These are phyloP conservation scores for Acanthisitta chloris DNA, from an alignment of 2,113 vertebrate genomes.

Conservation along the genomic window DNA sequence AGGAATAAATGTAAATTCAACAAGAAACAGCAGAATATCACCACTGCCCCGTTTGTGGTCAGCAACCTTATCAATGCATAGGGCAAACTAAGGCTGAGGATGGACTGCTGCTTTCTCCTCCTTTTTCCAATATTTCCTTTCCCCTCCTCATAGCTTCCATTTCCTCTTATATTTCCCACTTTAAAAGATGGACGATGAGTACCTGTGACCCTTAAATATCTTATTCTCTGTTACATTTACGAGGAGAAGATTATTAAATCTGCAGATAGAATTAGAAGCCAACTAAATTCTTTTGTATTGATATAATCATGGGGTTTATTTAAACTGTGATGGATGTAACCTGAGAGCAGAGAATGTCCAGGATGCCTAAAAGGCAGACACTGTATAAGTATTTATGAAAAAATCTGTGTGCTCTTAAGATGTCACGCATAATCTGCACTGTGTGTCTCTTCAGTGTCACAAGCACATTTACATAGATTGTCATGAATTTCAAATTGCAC, in stretches of 20 bases:
- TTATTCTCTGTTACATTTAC: conserved; percentile 57
- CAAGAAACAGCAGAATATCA: neutral
- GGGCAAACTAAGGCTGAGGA: neutral
- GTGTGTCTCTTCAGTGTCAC: conserved; percentile 76
- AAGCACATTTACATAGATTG: conserved; percentile 77
- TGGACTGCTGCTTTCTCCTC: neutral
- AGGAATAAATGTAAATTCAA: neutral
- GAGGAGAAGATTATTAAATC: conserved; percentile 58
- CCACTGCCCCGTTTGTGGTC: neutral
- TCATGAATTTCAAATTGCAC: conserved; percentile 76
- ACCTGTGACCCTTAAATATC: neutral
- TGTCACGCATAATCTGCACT: conserved; percentile 74
- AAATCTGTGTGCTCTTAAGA: conserved; percentile 75
- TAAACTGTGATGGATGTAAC: conserved; percentile 30
- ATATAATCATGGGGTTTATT: conserved; percentile 33
- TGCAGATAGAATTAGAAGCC: conserved; percentile 62
- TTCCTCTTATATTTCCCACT: neutral
- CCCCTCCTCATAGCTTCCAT: neutral
- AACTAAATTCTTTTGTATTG: conserved; percentile 43
- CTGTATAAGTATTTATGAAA: conserved; percentile 71
- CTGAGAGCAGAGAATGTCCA: conserved; percentile 19
- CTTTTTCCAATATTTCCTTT: neutral
- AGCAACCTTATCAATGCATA: neutral
- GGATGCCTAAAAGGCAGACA: conserved; percentile 68
- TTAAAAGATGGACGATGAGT: neutral